phyloP scores from a whole-genome alignment of 2,888 invertebrate species.

The Nemotelus pantherinus region DNA sequence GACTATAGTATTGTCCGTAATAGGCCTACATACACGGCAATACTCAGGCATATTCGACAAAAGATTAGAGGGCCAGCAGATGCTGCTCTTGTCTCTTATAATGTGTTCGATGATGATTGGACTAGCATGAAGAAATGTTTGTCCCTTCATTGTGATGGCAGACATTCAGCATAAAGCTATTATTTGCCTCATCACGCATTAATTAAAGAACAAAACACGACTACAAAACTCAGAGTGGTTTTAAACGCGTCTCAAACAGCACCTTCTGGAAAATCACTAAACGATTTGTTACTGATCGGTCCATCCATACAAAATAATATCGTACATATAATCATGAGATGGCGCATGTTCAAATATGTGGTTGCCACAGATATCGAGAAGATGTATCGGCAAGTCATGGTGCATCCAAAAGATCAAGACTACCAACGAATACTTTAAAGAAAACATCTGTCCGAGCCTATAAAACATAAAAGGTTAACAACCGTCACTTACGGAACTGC shows the following conservation, averaged over 20 bases:
- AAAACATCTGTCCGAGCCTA: too few species aligned
- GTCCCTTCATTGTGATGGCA: conserved; percentile 42
- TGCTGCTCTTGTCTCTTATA: conserved; percentile 38
- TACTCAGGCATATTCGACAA: not conserved
- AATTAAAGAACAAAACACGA: not conserved
- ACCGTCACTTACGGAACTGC: too few species aligned
- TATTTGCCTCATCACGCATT: not conserved
- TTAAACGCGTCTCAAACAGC: not conserved
- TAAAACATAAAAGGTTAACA: too few species aligned
- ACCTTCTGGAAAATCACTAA: not conserved
- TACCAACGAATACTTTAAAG: too few species aligned
- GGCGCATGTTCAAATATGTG: not conserved
- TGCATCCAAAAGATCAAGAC: not conserved
- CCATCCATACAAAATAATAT: not conserved
- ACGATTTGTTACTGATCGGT: not conserved
- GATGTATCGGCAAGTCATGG: conserved; percentile 12
- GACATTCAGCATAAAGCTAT: too few species aligned
- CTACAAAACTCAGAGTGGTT: not conserved
- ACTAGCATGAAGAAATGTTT: conserved; percentile 41
- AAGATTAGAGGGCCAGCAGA: conserved; percentile 39
- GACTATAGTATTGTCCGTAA: conserved; percentile 36
- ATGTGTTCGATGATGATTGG: conserved; percentile 42
- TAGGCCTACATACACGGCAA: conserved; percentile 23
- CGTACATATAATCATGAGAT: not conserved
- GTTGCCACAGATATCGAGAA: not conserved